phyloP scores from a whole-genome alignment of 92 coral and sea anemone species.

The Siderastrea siderea region DNA sequence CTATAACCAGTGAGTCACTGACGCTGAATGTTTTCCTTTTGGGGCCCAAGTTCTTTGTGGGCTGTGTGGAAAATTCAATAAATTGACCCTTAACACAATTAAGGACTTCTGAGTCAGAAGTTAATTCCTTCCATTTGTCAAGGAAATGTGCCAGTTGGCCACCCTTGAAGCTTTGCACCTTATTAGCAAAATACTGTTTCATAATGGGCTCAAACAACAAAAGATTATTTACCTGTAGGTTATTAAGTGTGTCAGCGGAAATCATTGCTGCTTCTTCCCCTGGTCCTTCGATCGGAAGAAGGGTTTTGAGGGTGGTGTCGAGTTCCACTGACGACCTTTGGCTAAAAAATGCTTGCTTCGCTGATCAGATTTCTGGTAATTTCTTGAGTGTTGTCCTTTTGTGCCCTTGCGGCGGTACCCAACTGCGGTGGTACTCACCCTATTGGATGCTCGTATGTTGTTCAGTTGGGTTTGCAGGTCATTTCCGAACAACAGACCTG shows the following conservation, averaged over 20 bases:
- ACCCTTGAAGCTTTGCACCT: constrained; percentile 33
- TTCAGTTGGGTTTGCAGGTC: constrained; percentile 64
- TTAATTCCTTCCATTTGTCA: constrained; percentile 34
- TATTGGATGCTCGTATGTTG: constrained; percentile 44
- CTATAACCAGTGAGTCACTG: constrained; percentile 12
- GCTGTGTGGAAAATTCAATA: constrained; percentile 31
- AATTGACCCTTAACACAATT: constrained; percentile 23
- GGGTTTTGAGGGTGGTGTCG: constrained; percentile 20
- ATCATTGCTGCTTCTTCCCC: constrained; percentile 35
- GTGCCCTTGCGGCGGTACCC: constrained; percentile 11
- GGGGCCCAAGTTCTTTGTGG: neutral
- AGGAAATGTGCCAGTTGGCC: constrained; percentile 35
- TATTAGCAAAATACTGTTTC: constrained; percentile 20
- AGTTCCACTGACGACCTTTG: constrained; percentile 32
- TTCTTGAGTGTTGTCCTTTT: constrained; percentile 11
- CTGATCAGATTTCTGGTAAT: constrained; percentile 23
- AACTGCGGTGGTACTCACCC: constrained; percentile 39
- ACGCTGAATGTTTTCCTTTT: constrained; percentile 36
- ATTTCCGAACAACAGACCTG: constrained; percentile 60
- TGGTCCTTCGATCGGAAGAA: constrained; percentile 33
- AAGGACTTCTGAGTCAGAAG: constrained; percentile 25
- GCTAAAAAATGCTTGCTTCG: constrained; percentile 27
- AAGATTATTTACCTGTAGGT: constrained; percentile 8
- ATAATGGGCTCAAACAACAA: constrained; percentile 15
- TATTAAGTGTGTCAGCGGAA: constrained; percentile 36